Evolutionary conservation across 2,797 vertebrate species (phyloP), one percentile per base, ranked within the genome.

Genomic region (Todus mexicanus): DNA sequence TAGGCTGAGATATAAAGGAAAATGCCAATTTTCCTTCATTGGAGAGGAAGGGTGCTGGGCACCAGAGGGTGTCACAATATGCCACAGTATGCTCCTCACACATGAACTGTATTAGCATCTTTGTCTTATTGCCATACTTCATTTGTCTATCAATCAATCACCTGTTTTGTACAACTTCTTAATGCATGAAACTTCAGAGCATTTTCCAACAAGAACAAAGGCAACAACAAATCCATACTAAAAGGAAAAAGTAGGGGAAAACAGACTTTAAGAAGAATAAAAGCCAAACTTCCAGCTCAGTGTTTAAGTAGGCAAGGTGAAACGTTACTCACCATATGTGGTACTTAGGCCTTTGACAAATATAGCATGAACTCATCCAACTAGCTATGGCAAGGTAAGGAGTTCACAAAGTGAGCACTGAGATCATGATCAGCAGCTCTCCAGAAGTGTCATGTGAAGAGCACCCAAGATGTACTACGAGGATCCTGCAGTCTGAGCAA

Each of bases 121-220:
- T 54, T 35, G 35, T 60, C 10, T 21, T 75, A 19, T n/a, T 81
- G 51, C 23, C 51, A 61, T 43, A 71, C 22, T 22, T 12, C 51
- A 65, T 88, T 88, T 87, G 18, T 33, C 47, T 88, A 83, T 72
- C 77, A 84, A 40, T 77, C 68, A 77, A 26, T 72, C 47, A 57
- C 19, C 20, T 27, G 11, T 40, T 91, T 87, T 59, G 64, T 29
- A 7, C 21, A 89, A 80, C 26, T 53, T 72, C 29, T 45, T 78
- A 88, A 42, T 15, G 25, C 42, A 43, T 27, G 40, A 66, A 76
- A 50, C 15, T 75, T 66, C 37, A 53, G 29, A 66, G 43, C 26
- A 80, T 53, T 80, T 92, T 76, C 40, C 40, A 69, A 37, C 26
- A 66, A 27, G 53, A 84, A 85, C 23, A 83, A 73, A 87, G 83